Percentiles rank a stretch among this genome's conserved stretches.
Conservation (phyloP, 2,888 invertebrate genomes). For the Elysia crispata region DNA sequence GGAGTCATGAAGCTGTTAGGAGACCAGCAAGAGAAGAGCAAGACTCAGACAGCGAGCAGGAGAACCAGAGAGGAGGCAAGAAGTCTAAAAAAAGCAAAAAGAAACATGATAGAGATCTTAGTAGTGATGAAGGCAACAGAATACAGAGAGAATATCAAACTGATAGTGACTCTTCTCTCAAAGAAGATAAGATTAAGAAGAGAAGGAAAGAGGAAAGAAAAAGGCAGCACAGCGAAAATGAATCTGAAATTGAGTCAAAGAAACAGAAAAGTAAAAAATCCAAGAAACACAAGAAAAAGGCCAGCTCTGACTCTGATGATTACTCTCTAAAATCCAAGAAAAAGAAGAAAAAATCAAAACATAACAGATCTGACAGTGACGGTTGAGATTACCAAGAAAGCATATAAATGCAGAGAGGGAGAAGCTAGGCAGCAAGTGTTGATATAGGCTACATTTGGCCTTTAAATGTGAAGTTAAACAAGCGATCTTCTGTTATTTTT, state of each 20-base stretch:
- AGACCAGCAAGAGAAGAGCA: neutral
- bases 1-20: neutral
- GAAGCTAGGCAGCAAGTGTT: no score
- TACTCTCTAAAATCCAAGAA: no score
- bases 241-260: neutral
- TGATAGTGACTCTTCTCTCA: neutral
- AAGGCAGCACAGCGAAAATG: neutral
- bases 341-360: neutral
- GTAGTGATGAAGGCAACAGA: slow-evolving; percentile 29
- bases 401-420: neutral
- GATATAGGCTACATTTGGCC: no score
- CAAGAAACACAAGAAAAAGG: no score
- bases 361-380: slow-evolving; percentile 11
- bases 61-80: neutral
- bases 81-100: slow-evolving; percentile 32
- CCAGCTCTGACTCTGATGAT: no score
- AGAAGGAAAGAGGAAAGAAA: slow-evolving; percentile 20
- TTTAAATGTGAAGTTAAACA: no score
- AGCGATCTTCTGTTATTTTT: no score
- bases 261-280: neutral
- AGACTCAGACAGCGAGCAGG: slow-evolving; percentile 16
- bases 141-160: neutral
- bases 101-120: slow-evolving; percentile 11
- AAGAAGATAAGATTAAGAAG: neutral
- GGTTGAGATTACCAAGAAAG: neutral